phyloP scores from a whole-genome alignment of 1,140 invertebrate genomes.

The Lepidurus apus region DNA sequence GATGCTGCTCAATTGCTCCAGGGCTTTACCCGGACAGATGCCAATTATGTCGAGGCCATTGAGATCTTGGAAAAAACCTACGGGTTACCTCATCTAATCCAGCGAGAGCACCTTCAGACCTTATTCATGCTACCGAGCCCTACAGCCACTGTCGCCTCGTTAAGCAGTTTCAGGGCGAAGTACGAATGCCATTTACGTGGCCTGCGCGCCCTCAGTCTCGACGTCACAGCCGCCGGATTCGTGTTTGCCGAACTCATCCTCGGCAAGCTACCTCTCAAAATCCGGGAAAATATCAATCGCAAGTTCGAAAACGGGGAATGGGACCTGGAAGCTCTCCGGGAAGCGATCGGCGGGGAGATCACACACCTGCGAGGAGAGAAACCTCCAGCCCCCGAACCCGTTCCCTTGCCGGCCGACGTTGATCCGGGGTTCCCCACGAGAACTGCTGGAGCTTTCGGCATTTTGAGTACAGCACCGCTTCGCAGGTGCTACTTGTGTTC shows the following conservation, averaged over 20 bases:
- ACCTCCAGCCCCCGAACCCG: background rate
- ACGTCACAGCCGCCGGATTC: background rate
- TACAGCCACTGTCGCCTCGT: background rate
- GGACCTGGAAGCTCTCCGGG: background rate
- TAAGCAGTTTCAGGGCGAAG: background rate
- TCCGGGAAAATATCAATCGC: background rate
- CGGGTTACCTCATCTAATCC: background rate
- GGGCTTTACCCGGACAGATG: background rate
- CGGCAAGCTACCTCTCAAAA: background rate
- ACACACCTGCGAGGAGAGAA: background rate
- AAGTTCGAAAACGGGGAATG: background rate
- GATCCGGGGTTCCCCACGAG: background rate
- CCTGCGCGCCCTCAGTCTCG: background rate
- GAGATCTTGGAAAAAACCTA: background rate
- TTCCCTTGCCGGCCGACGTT: background rate
- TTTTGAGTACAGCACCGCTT: background rate
- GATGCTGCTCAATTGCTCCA: background rate
- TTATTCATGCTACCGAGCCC: background rate
- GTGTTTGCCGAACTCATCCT: background rate
- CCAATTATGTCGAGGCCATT: background rate
- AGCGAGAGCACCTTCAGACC: background rate
- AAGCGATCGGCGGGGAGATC: background rate
- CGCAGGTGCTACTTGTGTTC: background rate
- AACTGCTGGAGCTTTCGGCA: background rate
- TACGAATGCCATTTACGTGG: background rate